Evolutionary conservation across 2,888 invertebrate genomes (phyloP).

Genomic region (Entomobrya proxima): DNA sequence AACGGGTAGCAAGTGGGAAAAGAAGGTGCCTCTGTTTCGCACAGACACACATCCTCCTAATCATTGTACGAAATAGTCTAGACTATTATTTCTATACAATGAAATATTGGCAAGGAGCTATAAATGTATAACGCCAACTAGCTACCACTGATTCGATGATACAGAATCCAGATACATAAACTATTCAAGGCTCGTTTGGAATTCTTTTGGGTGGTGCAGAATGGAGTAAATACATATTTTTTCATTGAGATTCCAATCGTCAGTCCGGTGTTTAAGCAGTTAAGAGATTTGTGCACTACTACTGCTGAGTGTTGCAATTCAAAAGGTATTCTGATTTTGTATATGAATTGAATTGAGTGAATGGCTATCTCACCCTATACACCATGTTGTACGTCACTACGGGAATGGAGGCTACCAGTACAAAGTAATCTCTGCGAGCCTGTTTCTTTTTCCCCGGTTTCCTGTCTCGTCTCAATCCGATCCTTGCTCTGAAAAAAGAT

Average conservation of each 20-base stretch:
- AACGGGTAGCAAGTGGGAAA: background rate
- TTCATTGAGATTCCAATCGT: background rate
- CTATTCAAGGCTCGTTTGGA: background rate
- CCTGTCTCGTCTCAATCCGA: conserved; percentile 35
- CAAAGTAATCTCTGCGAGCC: background rate
- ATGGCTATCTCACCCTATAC: background rate
- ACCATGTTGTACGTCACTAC: background rate
- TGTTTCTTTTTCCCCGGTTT: conserved; percentile 18
- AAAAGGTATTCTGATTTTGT: background rate
- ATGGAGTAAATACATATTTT: conserved; percentile 5
- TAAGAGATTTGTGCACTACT: background rate
- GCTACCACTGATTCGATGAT: background rate
- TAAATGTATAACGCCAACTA: background rate
- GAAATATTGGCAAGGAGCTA: background rate
- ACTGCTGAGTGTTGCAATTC: background rate
- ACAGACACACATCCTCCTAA: background rate
- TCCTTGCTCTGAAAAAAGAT: conserved; percentile 12
- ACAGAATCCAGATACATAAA: background rate
- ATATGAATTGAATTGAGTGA: background rate
- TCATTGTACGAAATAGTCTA: conserved; percentile 37
- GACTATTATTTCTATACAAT: conserved; percentile 30
- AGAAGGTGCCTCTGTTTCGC: background rate
- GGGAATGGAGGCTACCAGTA: conserved; percentile 23
- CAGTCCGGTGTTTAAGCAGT: background rate
- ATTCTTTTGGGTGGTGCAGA: background rate